These are phyloP conservation scores for Canis aureus DNA, from an alignment of 2,113 vertebrate genomes.

Conservation along the genomic window DNA sequence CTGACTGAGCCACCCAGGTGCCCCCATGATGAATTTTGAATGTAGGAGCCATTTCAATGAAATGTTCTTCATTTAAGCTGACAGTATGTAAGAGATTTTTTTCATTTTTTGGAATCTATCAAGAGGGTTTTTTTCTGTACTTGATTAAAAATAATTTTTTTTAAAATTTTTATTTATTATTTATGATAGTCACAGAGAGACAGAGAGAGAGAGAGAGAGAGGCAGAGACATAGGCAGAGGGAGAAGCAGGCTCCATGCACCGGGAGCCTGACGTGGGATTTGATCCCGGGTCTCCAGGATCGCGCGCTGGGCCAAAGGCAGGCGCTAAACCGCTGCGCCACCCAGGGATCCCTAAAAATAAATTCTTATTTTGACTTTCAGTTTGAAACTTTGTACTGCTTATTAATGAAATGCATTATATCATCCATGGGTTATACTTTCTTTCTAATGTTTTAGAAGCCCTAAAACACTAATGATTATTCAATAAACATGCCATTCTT, in stretches of 20 bases:
- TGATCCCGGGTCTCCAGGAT: no score
- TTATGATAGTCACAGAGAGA: no score
- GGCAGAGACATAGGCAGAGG: no score
- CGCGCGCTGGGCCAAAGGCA: no score
- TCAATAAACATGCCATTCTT: background rate
- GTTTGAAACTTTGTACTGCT: background rate
- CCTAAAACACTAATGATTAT: background rate
- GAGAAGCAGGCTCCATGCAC: no score
- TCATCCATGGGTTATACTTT: background rate
- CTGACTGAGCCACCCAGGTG: no score
- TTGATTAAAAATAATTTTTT: slow-evolving; percentile 34
- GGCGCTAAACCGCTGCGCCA: no score
- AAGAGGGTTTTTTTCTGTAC: background rate
- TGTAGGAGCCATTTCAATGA: background rate
- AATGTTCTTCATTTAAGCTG: slow-evolving; percentile 10
- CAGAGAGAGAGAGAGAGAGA: no score
- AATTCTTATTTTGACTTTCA: background rate
- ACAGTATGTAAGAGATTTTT: background rate
- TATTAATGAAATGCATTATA: background rate
- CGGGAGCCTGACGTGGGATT: no score
- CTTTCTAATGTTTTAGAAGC: slow-evolving; percentile 11
- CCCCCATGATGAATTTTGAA: background rate
- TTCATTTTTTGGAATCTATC: background rate
- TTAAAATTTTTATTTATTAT: no score
- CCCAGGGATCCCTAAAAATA: background rate